These are phyloP conservation scores for Encarsia formosa DNA, from an alignment of 2,888 invertebrate genomes.

Conservation along the genomic window DNA sequence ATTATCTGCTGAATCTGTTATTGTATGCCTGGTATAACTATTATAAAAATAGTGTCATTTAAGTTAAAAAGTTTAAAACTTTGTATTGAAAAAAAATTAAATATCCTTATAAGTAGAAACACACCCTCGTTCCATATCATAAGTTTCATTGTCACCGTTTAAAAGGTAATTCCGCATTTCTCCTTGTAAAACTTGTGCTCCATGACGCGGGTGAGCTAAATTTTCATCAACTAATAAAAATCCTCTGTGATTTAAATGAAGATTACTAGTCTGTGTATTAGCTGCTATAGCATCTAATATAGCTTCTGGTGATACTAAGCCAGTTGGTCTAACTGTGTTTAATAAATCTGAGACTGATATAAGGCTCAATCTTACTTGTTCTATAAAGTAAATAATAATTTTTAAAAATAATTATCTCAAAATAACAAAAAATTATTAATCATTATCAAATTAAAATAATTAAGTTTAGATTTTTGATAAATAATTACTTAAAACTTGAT, in stretches of 20 bases:
- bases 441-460: conserved; percentile 1
- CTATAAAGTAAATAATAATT: conserved; percentile 31
- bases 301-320: conserved; percentile 81
- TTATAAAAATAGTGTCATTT: not conserved
- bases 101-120: too few relatives aligned
- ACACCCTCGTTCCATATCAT: conserved; percentile 87
- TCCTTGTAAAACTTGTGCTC: conserved; percentile 83
- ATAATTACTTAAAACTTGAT: conserved; percentile 39
- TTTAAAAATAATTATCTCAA: conserved; percentile 17
- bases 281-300: conserved; percentile 92
- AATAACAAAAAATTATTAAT: conserved; percentile 2
- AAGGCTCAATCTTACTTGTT: conserved; percentile 68
- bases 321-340: conserved; percentile 81
- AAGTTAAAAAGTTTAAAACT: conserved; percentile 3
- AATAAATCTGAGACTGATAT: conserved; percentile 85
- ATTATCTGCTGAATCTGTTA: conserved; percentile 70
- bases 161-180: conserved; percentile 85
- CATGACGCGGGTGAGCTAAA: conserved; percentile 76
- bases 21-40: conserved; percentile 82
- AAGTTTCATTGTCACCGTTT: conserved; percentile 81
- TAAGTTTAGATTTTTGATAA: conserved; percentile 4
- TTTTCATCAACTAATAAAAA: conserved; percentile 85
- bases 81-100: conserved; percentile 7
- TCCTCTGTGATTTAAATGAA: conserved; percentile 81
- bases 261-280: conserved; percentile 73